A percentile compares a stretch with the other conserved stretches of the same genome.
Evolutionary conservation across 2,888 invertebrate species (phyloP).

Genomic region (Leptinotarsa rubiginosa): DNA sequence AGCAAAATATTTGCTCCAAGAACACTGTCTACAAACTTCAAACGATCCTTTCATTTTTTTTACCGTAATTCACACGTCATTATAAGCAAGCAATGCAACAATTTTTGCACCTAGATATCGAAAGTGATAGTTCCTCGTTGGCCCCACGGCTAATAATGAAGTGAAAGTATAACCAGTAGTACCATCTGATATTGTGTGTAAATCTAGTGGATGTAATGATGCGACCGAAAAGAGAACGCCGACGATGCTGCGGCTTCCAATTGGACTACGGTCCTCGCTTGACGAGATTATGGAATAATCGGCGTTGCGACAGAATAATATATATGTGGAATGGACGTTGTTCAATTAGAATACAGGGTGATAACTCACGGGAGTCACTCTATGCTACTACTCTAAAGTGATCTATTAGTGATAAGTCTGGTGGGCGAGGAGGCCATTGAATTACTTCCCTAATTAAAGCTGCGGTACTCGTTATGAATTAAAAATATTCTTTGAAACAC

Average conservation of each 20-base stretch:
- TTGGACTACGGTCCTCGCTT: neutral
- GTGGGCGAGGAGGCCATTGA: too few relatives aligned
- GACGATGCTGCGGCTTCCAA: constrained; percentile 10
- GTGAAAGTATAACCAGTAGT: constrained; percentile 35
- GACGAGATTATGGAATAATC: neutral
- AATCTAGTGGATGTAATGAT: constrained; percentile 20
- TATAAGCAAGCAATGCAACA: constrained; percentile 8
- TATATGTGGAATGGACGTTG: neutral
- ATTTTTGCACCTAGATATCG: constrained; percentile 44
- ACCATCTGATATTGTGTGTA: constrained; percentile 26
- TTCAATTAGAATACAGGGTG: neutral
- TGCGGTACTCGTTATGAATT: too few relatives aligned
- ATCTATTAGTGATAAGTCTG: too few relatives aligned
- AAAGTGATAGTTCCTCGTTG: constrained; percentile 44
- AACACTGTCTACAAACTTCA: neutral
- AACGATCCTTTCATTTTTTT: constrained; percentile 5
- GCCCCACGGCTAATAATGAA: constrained; percentile 25
- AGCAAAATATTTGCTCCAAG: neutral
- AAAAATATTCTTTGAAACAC: too few relatives aligned
- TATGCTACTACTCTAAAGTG: too few relatives aligned
- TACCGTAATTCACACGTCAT: constrained; percentile 10
- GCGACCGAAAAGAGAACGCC: constrained; percentile 23
- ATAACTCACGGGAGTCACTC: too few relatives aligned
- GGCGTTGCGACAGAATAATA: constrained; percentile 6
- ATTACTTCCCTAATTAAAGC: too few relatives aligned